These are phyloP conservation scores for Cyaniris semiargus DNA, from an alignment of 2,888 invertebrate species.

Conservation along the genomic window DNA sequence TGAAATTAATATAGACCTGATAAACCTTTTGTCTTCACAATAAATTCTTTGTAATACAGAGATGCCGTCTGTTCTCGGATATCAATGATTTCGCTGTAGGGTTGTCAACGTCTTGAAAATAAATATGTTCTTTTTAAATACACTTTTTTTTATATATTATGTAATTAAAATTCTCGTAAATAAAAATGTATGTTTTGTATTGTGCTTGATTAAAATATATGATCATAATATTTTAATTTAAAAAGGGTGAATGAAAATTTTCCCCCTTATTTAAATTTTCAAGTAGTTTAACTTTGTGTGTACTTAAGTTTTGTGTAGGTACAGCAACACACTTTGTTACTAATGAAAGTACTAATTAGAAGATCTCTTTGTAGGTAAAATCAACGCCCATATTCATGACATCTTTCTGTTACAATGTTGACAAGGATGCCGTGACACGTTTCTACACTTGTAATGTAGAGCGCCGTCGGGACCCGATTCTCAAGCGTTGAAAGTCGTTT, in stretches of 20 bases:
- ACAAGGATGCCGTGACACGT: background rate
- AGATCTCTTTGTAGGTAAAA: background rate
- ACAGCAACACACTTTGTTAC: background rate
- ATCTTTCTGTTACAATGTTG: background rate
- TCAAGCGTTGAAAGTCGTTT: too few species aligned
- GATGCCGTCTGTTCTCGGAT: conserved; percentile 53
- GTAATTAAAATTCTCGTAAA: too few species aligned
- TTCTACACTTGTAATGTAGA: background rate
- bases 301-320: background rate
- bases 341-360: background rate
- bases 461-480: background rate
- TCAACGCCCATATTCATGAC: background rate
- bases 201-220: too few species aligned
- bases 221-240: too few species aligned
- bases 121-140: too few species aligned
- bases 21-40: conserved; percentile 56
- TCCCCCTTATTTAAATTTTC: too few species aligned
- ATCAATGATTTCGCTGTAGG: conserved; percentile 50
- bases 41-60: conserved; percentile 59
- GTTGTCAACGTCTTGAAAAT: conserved; percentile 42
- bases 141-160: too few species aligned
- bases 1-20: conserved; percentile 56
- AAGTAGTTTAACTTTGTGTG: too few species aligned
- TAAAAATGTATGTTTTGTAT: too few species aligned
- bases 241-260: too few species aligned